These are phyloP conservation scores for Nycteola revayana DNA, from an alignment of 2,888 invertebrate species.

Conservation along the genomic window DNA sequence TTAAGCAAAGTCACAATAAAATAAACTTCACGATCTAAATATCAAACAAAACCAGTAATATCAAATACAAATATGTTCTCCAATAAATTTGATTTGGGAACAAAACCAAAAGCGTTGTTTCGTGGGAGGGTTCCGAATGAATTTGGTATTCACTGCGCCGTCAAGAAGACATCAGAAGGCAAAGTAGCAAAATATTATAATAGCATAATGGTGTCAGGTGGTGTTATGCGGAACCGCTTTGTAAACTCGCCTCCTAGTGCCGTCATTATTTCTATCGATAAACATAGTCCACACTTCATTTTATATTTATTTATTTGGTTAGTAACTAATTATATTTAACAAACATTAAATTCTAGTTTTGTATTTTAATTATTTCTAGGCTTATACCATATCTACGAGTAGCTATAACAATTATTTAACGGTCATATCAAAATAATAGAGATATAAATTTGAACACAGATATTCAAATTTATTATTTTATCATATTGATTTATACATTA, in stretches of 20 bases:
- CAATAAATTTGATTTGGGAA: conserved; percentile 63
- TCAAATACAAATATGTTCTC: conserved; percentile 58
- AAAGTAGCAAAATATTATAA: conserved; percentile 79
- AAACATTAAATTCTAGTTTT: no score
- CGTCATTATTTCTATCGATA: conserved; percentile 24
- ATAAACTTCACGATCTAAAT: conserved; percentile 48
- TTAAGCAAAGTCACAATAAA: conserved; percentile 30
- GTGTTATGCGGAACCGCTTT: conserved; percentile 52
- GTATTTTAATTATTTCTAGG: no score
- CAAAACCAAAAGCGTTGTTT: conserved; percentile 47
- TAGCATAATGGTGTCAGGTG: conserved; percentile 80
- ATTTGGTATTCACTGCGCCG: conserved; percentile 80
- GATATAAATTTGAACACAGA: no score
- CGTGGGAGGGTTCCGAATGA: conserved; percentile 42
- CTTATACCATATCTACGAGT: no score
- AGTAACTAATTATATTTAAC: no score
- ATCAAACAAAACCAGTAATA: conserved; percentile 42
- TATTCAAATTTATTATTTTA: no score
- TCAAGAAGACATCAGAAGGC: conserved; percentile 77
- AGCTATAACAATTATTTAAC: no score
- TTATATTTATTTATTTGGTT: no score
- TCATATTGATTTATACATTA: no score
- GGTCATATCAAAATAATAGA: no score
- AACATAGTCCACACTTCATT: no score
- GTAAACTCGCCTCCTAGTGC: conserved; percentile 33